Conservation (phyloP, 2,797 vertebrate genomes). For the Clarias laeviceps region DNA sequence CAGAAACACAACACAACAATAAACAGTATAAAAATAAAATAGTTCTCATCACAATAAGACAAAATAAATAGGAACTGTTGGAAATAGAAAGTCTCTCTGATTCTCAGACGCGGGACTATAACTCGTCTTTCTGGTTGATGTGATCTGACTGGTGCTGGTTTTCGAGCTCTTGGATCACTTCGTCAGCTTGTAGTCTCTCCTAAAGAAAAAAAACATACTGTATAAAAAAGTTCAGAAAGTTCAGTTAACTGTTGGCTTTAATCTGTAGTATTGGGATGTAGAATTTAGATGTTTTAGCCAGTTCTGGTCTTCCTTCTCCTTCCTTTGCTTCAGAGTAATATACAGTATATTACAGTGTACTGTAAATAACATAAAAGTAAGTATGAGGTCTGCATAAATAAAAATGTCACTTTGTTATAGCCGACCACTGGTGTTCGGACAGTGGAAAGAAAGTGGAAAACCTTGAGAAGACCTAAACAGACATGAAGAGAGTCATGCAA, state of each 20-base stretch:
- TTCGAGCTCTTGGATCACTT: constrained; percentile 86
- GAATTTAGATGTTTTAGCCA: not conserved
- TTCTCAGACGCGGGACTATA: constrained; percentile 70
- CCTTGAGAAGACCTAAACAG: not conserved
- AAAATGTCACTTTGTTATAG: not conserved
- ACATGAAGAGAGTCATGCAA: not conserved
- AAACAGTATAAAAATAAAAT: constrained; percentile 97
- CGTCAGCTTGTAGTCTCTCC: constrained; percentile 93
- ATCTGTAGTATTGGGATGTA: not conserved
- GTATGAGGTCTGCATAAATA: too few species aligned
- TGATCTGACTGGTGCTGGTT: constrained; percentile 73
- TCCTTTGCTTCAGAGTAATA: not conserved
- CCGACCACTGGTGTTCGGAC: not conserved
- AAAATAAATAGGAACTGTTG: constrained; percentile 88
- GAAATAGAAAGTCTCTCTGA: not conserved
- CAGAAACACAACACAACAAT: constrained; percentile 72
- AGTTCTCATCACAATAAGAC: constrained; percentile 84
- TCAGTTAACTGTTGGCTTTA: not conserved
- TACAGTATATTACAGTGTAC: not conserved
- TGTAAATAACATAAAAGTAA: not conserved
- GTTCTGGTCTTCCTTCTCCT: not conserved
- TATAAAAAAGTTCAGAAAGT: not conserved
- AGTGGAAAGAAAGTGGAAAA: not conserved
- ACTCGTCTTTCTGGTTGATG: constrained; percentile 94
- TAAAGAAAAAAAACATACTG: constrained; percentile 56